Conservation (phyloP, 1,140 invertebrate genomes). For the Aporrectodea caliginosa region DNA sequence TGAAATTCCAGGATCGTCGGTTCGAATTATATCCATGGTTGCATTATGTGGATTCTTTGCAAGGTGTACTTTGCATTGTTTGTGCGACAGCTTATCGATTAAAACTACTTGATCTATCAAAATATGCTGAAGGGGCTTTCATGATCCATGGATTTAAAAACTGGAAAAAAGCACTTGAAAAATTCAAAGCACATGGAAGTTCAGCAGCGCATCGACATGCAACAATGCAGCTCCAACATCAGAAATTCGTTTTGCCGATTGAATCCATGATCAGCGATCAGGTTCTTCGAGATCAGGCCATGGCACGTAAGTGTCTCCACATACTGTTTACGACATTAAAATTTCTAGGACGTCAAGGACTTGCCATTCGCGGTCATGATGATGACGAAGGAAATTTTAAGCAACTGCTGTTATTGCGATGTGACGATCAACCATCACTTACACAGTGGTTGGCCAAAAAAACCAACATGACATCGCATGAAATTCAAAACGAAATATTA, state of each 20-base stretch:
- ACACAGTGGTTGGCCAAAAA: not conserved
- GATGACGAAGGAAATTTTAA: not conserved
- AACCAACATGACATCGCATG: not conserved
- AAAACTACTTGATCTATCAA: not conserved
- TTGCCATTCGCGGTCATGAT: not conserved
- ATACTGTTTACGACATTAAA: not conserved
- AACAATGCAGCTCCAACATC: not conserved
- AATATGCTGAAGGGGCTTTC: not conserved
- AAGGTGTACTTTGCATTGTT: not conserved
- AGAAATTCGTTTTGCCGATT: not conserved
- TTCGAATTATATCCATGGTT: not conserved
- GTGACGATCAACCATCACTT: not conserved
- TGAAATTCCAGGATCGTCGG: not conserved
- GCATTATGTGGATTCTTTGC: not conserved
- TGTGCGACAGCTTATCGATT: not conserved
- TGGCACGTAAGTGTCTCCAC: not conserved
- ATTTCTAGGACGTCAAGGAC: not conserved
- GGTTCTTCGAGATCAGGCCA: not conserved
- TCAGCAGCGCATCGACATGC: not conserved
- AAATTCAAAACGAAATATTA: not conserved
- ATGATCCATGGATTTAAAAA: not conserved
- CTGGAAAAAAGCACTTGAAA: not conserved
- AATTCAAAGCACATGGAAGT: not conserved
- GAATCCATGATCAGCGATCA: not conserved
- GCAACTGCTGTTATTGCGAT: not conserved